Conservation (phyloP, 2,888 invertebrate genomes). For the Erebia palarica region DNA sequence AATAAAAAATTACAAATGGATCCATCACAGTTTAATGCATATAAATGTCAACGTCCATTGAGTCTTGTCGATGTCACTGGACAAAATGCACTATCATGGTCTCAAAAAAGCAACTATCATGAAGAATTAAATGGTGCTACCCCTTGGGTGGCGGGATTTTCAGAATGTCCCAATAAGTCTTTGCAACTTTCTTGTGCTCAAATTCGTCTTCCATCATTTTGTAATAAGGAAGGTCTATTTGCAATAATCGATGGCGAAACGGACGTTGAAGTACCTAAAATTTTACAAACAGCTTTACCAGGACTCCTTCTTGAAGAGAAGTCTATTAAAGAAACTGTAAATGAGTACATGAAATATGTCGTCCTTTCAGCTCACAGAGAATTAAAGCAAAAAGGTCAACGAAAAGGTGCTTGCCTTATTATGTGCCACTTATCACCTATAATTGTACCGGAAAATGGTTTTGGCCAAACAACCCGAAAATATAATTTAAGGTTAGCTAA, state of each 20-base stretch:
- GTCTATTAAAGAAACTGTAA: conserved; percentile 89
- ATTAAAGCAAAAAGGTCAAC: conserved; percentile 87
- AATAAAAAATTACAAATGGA: conserved; percentile 92
- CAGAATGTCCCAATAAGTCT: conserved; percentile 90
- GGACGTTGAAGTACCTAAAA: conserved; percentile 86
- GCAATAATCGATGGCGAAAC: conserved; percentile 92
- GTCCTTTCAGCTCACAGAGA: conserved; percentile 90
- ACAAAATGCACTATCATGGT: conserved; percentile 86
- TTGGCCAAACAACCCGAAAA: conserved; percentile 83
- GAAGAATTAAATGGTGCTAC: conserved; percentile 81
- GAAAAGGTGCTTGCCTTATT: conserved; percentile 87
- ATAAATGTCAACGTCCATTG: conserved; percentile 90
- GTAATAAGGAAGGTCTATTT: conserved; percentile 90
- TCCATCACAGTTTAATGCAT: conserved; percentile 90
- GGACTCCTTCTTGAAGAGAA: conserved; percentile 91
- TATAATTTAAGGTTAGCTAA: conserved; percentile 88
- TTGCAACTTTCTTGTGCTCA: conserved; percentile 90
- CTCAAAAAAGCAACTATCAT: conserved; percentile 75
- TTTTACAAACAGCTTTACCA: conserved; percentile 88
- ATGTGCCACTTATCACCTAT: conserved; percentile 88
- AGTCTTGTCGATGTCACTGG: conserved; percentile 93
- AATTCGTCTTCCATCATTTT: conserved; percentile 89
- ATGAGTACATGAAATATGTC: conserved; percentile 93
- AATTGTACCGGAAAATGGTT: conserved; percentile 82
- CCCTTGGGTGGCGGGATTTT: conserved; percentile 92